Base-by-base conservation (phyloP, 2,797 vertebrate species). In the Chanos chanos region DNA sequence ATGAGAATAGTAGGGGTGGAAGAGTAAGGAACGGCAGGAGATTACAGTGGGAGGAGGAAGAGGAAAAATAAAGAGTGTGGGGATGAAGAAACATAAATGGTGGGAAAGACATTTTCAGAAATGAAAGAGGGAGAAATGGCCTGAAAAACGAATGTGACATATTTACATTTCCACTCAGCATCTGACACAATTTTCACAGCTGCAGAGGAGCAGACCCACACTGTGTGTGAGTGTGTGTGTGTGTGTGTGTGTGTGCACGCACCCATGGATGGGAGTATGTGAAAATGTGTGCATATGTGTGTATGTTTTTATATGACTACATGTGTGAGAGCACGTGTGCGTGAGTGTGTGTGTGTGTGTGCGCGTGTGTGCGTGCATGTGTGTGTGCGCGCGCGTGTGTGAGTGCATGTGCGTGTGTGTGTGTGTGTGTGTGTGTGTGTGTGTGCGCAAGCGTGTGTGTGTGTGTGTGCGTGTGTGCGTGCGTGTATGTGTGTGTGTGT, bases 391-490 rank as follows among this genome's bases (percentile, higher is more conserved):
- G n/a, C n/a, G n/a, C n/a, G n/a, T n/a, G n/a, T n/a, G n/a, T n/a
- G n/a, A n/a, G n/a, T n/a, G n/a, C n/a, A n/a, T n/a, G n/a, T n/a
- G n/a, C n/a, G n/a, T n/a, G 22, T 51, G 81, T 25, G 22, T 39
- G 2, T 1, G 58, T 51, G 60, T 61, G 12, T 33, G 27, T 34
- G 1, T n/a, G 39, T 6, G 13, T 25, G 22, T 39, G 2, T 1
- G 58, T 51, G 60, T 61, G 12, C 33, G 27, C n/a, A 7, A 22
- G 37, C n/a, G 48, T 34, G 51, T 51, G 44, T 74, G 45, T 10
- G 13, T 24, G 6, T 1, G 24, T 41, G 52, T 36, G 48, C 37
- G 49, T 44, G 39, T 31, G 49, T 50, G 41, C 21, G 3, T 24
- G 28, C 40, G 53, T 19, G 12, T 18, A 31, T 12, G 28, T 62